These are phyloP conservation scores for Chloroceryle aenea DNA, from an alignment of 2,113 vertebrate species.

Conservation along the genomic window DNA sequence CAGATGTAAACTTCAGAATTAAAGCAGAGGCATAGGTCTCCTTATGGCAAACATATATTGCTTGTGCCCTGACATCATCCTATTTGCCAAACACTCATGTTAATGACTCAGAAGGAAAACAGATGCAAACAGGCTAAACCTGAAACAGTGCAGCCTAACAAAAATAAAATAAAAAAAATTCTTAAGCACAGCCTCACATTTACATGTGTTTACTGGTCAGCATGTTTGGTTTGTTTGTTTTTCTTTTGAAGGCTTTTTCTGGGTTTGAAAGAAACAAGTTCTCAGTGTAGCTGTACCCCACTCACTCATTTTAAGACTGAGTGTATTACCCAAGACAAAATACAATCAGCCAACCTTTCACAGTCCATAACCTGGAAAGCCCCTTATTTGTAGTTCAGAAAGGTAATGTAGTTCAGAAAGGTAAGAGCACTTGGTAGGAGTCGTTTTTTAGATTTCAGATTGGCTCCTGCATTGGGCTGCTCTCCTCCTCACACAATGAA, in stretches of 20 bases:
- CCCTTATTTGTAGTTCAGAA: neutral
- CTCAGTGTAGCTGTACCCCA: neutral
- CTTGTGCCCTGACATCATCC: slow-evolving; percentile 9
- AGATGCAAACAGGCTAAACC: slow-evolving; percentile 29
- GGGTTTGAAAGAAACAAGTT: neutral
- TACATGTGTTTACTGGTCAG: neutral
- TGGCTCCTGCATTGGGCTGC: neutral
- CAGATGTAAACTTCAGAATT: neutral
- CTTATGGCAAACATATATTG: neutral
- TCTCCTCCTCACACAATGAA: neutral
- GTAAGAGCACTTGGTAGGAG: neutral
- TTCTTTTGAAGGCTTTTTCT: neutral
- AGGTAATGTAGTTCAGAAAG: neutral
- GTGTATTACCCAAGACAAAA: neutral
- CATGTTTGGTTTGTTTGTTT: neutral
- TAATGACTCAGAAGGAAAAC: slow-evolving; percentile 9
- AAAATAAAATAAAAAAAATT: neutral
- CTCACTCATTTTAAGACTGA: neutral
- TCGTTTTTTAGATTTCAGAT: neutral
- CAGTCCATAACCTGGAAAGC: neutral
- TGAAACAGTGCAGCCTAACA: neutral
- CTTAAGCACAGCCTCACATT: neutral
- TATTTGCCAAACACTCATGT: neutral
- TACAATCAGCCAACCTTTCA: neutral
- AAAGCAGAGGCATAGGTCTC: neutral